These are phyloP conservation scores for Clepsis dumicolana DNA, from an alignment of 2,888 invertebrate genomes.

Conservation along the genomic window DNA sequence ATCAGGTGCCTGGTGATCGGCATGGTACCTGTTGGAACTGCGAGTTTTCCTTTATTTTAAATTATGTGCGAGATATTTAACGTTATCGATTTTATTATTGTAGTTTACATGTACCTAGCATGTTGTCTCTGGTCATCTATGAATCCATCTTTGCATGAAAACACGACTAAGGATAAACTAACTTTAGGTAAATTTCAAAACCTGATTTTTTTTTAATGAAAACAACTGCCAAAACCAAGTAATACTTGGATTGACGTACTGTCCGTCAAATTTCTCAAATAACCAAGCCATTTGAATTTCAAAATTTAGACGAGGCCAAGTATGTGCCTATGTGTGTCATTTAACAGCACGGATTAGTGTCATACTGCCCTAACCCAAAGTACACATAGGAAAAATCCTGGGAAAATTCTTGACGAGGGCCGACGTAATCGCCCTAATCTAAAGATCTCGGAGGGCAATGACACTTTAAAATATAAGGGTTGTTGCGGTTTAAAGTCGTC, in stretches of 20 bases:
- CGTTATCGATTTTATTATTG: too few relatives aligned
- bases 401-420: slow-evolving; percentile 22
- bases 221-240: neutral
- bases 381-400: slow-evolving; percentile 18
- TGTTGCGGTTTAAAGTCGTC: neutral
- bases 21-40: too few relatives aligned
- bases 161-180: too few relatives aligned
- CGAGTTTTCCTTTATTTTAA: too few relatives aligned
- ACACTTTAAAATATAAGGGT: slow-evolving; percentile 19
- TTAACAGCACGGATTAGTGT: slow-evolving; percentile 16
- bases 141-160: too few relatives aligned
- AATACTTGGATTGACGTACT: slow-evolving; percentile 1
- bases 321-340: slow-evolving; percentile 21
- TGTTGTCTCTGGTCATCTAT: too few relatives aligned
- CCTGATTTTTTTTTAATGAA: too few relatives aligned
- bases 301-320: slow-evolving; percentile 11
- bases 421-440: slow-evolving; percentile 13
- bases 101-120: too few relatives aligned
- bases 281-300: neutral
- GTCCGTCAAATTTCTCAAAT: neutral
- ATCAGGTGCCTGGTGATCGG: too few relatives aligned
- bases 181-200: too few relatives aligned
- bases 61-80: too few relatives aligned
- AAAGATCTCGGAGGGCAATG: slow-evolving; percentile 4
- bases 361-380: slow-evolving; percentile 11